These are phyloP conservation scores for Cladopsammia gracilis DNA, from an alignment of 64 coral and sea anemone genomes.

Conservation along the genomic window DNA sequence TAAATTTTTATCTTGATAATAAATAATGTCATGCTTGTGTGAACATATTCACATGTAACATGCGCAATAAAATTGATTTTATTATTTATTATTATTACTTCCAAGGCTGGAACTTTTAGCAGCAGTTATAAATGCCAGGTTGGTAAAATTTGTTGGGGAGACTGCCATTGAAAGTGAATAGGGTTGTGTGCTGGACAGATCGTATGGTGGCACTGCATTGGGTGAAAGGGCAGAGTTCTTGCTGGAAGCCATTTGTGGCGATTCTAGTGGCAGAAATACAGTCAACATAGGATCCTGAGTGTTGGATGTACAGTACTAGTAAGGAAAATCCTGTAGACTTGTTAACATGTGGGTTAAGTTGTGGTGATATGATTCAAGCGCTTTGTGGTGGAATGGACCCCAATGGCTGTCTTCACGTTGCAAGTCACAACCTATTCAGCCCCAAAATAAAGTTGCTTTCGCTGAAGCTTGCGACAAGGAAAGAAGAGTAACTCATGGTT, in stretches of 20 bases:
- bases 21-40: no score
- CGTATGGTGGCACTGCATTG: constrained; percentile 48
- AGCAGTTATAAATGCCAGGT: constrained; percentile 52
- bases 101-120: constrained; percentile 64
- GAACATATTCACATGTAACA: no score
- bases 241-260: constrained; percentile 60
- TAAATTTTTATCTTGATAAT: no score
- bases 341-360: constrained; percentile 43
- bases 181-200: constrained; percentile 44
- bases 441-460: not conserved
- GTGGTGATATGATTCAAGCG: not conserved
- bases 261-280: constrained; percentile 60
- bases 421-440: not conserved
- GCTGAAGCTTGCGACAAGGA: not conserved
- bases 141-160: constrained; percentile 34
- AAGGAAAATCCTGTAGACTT: constrained; percentile 51
- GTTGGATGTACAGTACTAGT: constrained; percentile 35
- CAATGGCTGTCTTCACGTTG: constrained; percentile 18
- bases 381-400: constrained; percentile 53
- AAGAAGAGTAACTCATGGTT: not conserved
- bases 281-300: constrained; percentile 25
- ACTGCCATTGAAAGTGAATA: constrained; percentile 2
- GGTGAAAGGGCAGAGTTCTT: constrained; percentile 33
- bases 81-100: not conserved
- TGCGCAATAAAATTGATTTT: no score